Conservation (phyloP, 2,888 invertebrate genomes). For the Caradrina kadenii region DNA sequence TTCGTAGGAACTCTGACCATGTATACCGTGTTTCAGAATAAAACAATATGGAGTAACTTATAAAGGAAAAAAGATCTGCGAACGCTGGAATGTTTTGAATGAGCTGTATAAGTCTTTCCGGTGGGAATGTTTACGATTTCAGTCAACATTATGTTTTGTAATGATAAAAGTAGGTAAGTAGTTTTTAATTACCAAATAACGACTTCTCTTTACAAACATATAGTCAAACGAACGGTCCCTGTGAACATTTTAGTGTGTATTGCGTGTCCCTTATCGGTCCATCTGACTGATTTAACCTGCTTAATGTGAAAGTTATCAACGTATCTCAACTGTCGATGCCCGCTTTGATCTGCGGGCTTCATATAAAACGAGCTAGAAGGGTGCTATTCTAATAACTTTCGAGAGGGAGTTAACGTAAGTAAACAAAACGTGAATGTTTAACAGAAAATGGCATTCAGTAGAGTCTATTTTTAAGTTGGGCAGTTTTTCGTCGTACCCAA, state of each 20-base stretch:
- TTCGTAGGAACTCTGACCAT: slow-evolving; percentile 82
- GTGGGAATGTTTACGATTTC: slow-evolving; percentile 29
- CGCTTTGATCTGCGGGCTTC: slow-evolving; percentile 76
- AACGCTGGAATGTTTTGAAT: slow-evolving; percentile 39
- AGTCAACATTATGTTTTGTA: slow-evolving; percentile 2
- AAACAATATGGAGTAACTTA: slow-evolving; percentile 63
- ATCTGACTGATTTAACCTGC: slow-evolving; percentile 58
- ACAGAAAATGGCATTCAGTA: background rate
- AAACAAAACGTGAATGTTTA: slow-evolving; percentile 1
- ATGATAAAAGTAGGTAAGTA: slow-evolving; percentile 13
- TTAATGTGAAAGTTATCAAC: slow-evolving; percentile 72
- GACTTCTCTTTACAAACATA: slow-evolving; percentile 7
- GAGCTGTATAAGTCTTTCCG: slow-evolving; percentile 38
- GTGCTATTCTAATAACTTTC: slow-evolving; percentile 55
- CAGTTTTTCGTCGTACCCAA: background rate
- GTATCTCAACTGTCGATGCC: slow-evolving; percentile 73
- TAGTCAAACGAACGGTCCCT: slow-evolving; percentile 7
- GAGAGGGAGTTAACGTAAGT: background rate
- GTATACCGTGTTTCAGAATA: slow-evolving; percentile 52
- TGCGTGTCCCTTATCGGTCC: slow-evolving; percentile 54
- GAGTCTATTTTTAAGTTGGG: background rate
- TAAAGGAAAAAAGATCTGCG: slow-evolving; percentile 53
- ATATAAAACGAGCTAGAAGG: slow-evolving; percentile 69
- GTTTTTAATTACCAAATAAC: slow-evolving; percentile 36
- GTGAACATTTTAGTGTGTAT: slow-evolving; percentile 39